Percentiles rank a stretch among this genome's conserved stretches.
phyloP scores from a whole-genome alignment of 2,797 vertebrate species.

The Pyrocephalus nanus region DNA sequence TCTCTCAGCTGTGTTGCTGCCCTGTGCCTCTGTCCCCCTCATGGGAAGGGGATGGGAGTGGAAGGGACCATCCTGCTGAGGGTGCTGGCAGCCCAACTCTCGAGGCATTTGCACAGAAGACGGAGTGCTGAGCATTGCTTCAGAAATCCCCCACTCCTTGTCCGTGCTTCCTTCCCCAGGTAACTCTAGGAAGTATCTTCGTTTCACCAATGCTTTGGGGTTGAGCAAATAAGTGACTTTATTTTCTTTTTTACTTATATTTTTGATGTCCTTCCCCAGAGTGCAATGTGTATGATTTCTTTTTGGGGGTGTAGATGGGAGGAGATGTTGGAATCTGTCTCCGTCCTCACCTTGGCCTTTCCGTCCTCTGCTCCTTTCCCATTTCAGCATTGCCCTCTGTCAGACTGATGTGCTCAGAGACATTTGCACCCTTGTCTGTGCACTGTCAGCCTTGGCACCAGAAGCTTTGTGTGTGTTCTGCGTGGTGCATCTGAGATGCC shows the following conservation, averaged over 20 bases:
- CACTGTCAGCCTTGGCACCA: neutral
- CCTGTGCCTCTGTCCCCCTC: neutral
- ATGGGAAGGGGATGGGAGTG: neutral
- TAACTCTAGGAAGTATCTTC: neutral
- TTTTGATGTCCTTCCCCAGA: neutral
- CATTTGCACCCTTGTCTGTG: neutral
- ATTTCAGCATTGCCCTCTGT: neutral
- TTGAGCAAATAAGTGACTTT: constrained; percentile 5
- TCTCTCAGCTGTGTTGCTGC: constrained; percentile 21
- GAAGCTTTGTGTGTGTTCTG: neutral
- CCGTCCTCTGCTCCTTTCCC: neutral
- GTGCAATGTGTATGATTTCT: neutral
- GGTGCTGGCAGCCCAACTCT: neutral
- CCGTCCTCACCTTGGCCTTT: neutral
- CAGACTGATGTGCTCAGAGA: neutral
- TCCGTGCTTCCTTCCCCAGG: constrained; percentile 17
- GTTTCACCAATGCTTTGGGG: neutral
- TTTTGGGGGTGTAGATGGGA: neutral
- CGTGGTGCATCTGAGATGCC: neutral
- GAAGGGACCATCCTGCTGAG: neutral
- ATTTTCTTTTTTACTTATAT: neutral
- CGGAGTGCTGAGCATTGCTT: neutral
- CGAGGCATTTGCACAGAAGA: neutral
- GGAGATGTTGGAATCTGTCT: neutral
- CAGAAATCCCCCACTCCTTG: neutral